These are phyloP conservation scores for Deladenus siricidicola DNA, from an alignment of 2,888 invertebrate genomes.

Conservation along the genomic window DNA sequence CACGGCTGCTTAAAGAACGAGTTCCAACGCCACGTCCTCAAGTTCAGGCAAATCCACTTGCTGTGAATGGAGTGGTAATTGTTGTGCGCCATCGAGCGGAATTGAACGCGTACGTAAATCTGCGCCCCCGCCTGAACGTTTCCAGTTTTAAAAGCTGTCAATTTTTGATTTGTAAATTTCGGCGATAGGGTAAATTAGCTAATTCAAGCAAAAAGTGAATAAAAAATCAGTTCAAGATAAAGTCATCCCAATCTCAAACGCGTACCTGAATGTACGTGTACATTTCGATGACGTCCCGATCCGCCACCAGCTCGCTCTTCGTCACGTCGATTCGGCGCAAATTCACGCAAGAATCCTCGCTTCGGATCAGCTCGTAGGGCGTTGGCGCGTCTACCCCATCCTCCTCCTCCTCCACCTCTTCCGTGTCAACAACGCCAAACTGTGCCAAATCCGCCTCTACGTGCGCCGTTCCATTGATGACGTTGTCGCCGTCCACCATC, in stretches of 20 bases:
- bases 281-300: neutral
- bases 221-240: too few species aligned
- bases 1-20: neutral
- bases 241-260: too few species aligned
- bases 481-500: too few species aligned
- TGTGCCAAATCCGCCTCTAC: too few species aligned
- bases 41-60: neutral
- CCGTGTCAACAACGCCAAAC: neutral
- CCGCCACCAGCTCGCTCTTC: neutral
- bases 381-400: neutral
- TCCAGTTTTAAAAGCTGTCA: too few species aligned
- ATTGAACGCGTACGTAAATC: neutral
- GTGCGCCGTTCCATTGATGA: too few species aligned
- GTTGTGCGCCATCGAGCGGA: neutral
- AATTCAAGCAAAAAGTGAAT: too few species aligned
- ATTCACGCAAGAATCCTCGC: neutral
- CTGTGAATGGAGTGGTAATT: neutral
- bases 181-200: too few species aligned
- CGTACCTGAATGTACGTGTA: neutral
- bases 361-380: neutral
- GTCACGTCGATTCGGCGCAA: neutral
- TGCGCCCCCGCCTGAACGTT: neutral
- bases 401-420: neutral
- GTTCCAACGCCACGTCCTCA: neutral
- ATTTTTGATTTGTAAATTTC: too few species aligned